phyloP scores from a whole-genome alignment of 2,113 vertebrate genomes.

The Aegithalos caudatus region DNA sequence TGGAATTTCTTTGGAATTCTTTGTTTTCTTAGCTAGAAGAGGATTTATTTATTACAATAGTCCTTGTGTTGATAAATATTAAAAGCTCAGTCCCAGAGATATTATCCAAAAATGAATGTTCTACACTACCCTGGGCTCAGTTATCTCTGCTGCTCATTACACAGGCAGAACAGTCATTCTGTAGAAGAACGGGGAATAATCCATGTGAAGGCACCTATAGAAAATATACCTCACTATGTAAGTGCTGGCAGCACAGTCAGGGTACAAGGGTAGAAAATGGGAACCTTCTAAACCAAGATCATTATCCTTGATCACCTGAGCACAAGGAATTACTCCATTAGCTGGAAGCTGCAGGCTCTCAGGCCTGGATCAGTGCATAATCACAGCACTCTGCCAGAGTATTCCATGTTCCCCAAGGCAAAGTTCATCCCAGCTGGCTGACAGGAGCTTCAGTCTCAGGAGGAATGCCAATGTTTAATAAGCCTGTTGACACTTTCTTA shows the following conservation, averaged over 20 bases:
- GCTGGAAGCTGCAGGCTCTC: not conserved
- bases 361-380: not conserved
- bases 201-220: not conserved
- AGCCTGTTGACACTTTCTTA: slow-evolving; percentile 12
- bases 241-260: not conserved
- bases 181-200: not conserved
- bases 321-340: not conserved
- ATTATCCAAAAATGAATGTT: not conserved
- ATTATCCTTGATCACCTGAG: not conserved
- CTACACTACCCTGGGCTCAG: not conserved
- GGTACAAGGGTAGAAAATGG: not conserved
- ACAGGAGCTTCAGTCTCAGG: not conserved
- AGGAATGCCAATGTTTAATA: slow-evolving; percentile 14
- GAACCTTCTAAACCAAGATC: not conserved
- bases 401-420: not conserved
- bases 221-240: not conserved
- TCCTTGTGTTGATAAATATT: not conserved
- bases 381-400: not conserved
- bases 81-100: not conserved
- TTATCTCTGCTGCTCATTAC: not conserved
- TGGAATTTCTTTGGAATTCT: not conserved
- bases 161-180: not conserved
- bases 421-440: slow-evolving; percentile 11
- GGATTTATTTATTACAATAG: not conserved
- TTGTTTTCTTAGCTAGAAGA: not conserved